phyloP scores from a whole-genome alignment of 2,113 vertebrate genomes.

The Rhagologus leucostigma region DNA sequence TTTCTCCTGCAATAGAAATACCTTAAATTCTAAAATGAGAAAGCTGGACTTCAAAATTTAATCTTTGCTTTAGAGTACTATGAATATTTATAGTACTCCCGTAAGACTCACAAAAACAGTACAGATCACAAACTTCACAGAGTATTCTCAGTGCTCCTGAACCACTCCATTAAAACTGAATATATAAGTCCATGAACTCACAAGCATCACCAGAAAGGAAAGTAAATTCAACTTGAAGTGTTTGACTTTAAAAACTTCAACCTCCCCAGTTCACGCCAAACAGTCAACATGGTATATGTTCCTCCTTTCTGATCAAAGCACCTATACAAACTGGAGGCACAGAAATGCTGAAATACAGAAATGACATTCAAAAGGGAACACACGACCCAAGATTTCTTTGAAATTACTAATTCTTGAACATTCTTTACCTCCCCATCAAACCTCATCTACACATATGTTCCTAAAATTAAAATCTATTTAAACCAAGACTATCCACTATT shows the following conservation, averaged over 20 bases:
- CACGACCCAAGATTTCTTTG: neutral
- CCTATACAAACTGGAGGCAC: neutral
- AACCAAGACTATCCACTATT: neutral
- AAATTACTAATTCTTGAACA: neutral
- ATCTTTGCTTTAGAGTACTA: conserved; percentile 1
- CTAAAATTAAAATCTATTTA: neutral
- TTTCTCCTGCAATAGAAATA: neutral
- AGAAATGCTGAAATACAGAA: neutral
- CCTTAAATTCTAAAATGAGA: neutral
- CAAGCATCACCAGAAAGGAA: neutral
- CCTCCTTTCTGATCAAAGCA: neutral
- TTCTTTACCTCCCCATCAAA: neutral
- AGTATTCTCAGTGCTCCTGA: neutral
- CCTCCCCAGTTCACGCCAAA: neutral
- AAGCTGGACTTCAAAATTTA: conserved; percentile 14
- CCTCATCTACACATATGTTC: neutral
- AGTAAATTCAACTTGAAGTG: neutral
- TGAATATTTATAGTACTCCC: conserved; percentile 25
- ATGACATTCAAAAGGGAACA: neutral
- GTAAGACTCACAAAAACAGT: neutral
- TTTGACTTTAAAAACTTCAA: neutral
- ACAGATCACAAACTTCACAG: conserved; percentile 7
- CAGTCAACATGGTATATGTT: neutral
- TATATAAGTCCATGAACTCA: neutral
- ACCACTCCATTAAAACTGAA: conserved; percentile 28